Evolutionary conservation across 2,797 vertebrate species (phyloP), one percentile per base, ranked within the genome.

Genomic region (Sebastes itinus): DNA sequence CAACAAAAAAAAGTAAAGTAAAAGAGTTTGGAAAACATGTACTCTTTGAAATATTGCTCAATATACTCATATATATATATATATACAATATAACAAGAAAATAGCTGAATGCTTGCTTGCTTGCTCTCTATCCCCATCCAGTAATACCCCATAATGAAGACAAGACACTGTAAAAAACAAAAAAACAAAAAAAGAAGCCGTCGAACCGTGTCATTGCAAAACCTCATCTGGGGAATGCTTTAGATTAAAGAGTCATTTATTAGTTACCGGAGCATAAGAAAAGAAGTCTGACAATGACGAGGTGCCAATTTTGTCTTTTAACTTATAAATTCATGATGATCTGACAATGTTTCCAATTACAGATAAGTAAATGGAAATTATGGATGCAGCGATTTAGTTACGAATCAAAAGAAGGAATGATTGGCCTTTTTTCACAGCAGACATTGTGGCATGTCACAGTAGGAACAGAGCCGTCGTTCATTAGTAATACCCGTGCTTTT

Each of bases 31-130:
- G 6, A 52, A 72, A 84, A 70, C 52, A 70, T 77, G 64, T 70
- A 66, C 20, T 77, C 12, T 68, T 71, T 62, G 60, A 79, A 61
- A 82, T 72, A 63, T 70, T 72, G 35, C 38, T 86, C 20, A 25
- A 4, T 38, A 11, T 42, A 59, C 60, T 62, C 28, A 25, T 25
- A 25, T 25, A 25, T 25, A 25, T 25, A 25, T 25, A 25, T 25
- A 25, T 25, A 25, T 25, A 25, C 25, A 25, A 25, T 25, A 25
- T 28, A 28, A 28, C 28, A 28, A 28, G 28, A 28, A 49, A 69
- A 76, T 13, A 75, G 49, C 49, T 30, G 28, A 68, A 28, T 10
- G 25, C 63, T 65, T 49, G 18, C 42, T 52, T 52, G 49, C 20
- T 52, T 32, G 2, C 7, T 28, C 20, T 77, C 27, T 42, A 25